phyloP scores from a whole-genome alignment of 2,888 invertebrate species.

The Sarcophaga caerulescens region DNA sequence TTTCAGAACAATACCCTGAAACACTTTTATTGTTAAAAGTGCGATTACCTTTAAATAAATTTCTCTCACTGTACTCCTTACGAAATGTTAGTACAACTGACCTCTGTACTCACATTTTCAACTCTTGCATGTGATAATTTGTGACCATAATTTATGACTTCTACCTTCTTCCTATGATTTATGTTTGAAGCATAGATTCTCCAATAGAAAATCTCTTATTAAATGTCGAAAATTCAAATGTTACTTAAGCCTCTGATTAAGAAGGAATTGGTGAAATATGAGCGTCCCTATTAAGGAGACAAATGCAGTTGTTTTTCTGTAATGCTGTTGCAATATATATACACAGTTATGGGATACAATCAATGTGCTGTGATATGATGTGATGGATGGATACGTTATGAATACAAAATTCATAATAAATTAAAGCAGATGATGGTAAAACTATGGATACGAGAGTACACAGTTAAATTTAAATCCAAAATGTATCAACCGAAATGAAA shows the following conservation, averaged over 20 bases:
- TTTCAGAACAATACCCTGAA: no score
- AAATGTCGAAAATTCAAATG: neutral
- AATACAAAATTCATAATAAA: conserved; percentile 59
- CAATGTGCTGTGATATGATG: conserved; percentile 38
- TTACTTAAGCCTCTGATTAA: neutral
- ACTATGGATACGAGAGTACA: conserved; percentile 16
- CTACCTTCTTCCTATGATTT: no score
- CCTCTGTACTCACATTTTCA: no score
- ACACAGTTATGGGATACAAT: conserved; percentile 14
- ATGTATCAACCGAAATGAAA: neutral
- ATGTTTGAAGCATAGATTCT: no score
- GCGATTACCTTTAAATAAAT: no score
- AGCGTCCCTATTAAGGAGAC: conserved; percentile 45
- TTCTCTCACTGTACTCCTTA: no score
- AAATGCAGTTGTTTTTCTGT: neutral
- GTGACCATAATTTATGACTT: no score
- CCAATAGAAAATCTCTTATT: neutral
- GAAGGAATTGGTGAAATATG: neutral
- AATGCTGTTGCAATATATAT: neutral
- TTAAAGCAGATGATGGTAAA: conserved; percentile 46
- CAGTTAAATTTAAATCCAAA: conserved; percentile 41
- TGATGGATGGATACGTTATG: conserved; percentile 54
- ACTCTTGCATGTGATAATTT: no score
- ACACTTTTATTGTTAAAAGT: no score
- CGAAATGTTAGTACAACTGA: no score